Evolutionary conservation across 2,888 invertebrate genomes (phyloP), one percentile per base, ranked within the genome.

Genomic region (Argyresthia albistria): DNA sequence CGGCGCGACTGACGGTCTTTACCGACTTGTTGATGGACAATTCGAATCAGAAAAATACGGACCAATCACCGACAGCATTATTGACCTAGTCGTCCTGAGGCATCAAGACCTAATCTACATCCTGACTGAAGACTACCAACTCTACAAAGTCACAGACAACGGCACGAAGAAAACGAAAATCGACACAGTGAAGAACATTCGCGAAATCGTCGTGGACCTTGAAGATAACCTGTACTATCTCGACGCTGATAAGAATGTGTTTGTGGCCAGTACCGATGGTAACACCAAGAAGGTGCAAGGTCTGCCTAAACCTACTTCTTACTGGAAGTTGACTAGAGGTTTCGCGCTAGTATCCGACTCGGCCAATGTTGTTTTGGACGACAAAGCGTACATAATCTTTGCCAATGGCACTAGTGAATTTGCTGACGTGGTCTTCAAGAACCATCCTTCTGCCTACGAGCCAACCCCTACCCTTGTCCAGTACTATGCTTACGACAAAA

Each of bases 401-500:
- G 56, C 62, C 0, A 76, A 80, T 43, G 80, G 76, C 0, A 64
- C 72, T 0, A 62, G 60, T 39, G 69, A 73, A 54, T 0, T 36
- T 0, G 53, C 55, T 0, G 62, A 65, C 0, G 56, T 77, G 12
- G 58, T 62, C 8, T 62, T 80, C 1, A 16, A 59, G 12, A 63
- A 60, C 0, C 66, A 63, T 4, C 79, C 81, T 0, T 63, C 74
- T 0, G 83, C 80, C 1, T 75, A 65, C 42, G 63, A 67, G 0
- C 57, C 72, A 52, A 81, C 83, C 55, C 71, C 64, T 0, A 61
- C 70, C 0, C 53, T 79, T 0, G 59, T 80, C 1, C 71, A 79
- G 35, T 82, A 73, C 55, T 77, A 64, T 12, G 80, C 62, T 7
- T 66, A 72, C 45, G 61, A 81, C 10, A 80, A 82, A 55, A 75